Evolutionary conservation across 2,888 invertebrate species (phyloP), one percentile per base, ranked within the genome.

Genomic region (Galerucella calmariensis): DNA sequence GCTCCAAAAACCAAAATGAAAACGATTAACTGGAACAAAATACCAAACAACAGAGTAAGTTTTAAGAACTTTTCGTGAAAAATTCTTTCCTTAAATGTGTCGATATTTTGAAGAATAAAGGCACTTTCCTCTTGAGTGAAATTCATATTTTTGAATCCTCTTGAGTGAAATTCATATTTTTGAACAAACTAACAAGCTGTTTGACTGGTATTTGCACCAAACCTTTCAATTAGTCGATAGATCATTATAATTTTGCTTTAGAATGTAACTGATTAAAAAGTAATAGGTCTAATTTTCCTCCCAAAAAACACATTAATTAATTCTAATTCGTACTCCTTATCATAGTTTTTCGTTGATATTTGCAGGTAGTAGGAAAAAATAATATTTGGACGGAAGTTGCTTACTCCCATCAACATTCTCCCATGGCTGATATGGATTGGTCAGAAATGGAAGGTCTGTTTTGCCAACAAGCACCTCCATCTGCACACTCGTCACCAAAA

Each of bases 1-100:
- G 92, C 94, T 75, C 98, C 98, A n/a, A 96, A 95, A 87, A 92
- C 95, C 44, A 98, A 97, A 88, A 97, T 98, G 97, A 97, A 97
- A 89, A 97, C 97, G 0, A 94, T 98, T 78, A 98, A 98, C 85
- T 99, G 98, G 98, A 96, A 96, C 86, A 98, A 98, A 88, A 97
- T 98, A 83, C 97, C 98, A 53, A 94, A 94, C 84, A 94, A 94
- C 85, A 96, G 95, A 89, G 94, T 94, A 79, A 70, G 74, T 67
- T 59, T 20, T 12, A 20, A 20, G 20, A 20, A 20, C 20, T 20
- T 20, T 20, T 20, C 20, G 20, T 20, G 8, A 14, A n/a, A n/a
- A 9, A 44, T 51, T 53, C n/a, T 41, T 20, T 20, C 20, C 20
- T 20, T 20, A 20, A 20, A 20, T 20, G 20, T 20, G 20, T 20